Evolutionary conservation across 1,140 invertebrate genomes (phyloP).

Genomic region (Formica selysi): DNA sequence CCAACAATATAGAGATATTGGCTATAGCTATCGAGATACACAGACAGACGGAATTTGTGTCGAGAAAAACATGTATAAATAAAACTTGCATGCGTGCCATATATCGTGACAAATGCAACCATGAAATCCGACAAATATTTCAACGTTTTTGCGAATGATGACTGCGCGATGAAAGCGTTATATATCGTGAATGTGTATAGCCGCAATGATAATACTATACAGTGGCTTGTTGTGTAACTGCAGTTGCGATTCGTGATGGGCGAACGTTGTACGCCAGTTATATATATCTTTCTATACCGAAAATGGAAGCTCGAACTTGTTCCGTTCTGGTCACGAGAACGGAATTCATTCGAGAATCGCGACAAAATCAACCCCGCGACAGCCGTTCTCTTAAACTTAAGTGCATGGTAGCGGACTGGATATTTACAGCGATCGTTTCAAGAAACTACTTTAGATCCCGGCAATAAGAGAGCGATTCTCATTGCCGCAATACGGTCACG

Average conservation of each 20-base stretch:
- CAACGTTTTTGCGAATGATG: background rate
- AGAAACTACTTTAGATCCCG: conserved; percentile 59
- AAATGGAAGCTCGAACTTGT: background rate
- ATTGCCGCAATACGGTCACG: conserved; percentile 57
- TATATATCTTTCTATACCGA: background rate
- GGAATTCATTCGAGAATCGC: background rate
- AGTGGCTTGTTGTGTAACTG: background rate
- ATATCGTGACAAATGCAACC: conserved; percentile 14
- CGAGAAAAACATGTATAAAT: conserved; percentile 11
- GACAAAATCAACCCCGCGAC: conserved; percentile 12
- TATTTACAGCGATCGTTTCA: conserved; percentile 43
- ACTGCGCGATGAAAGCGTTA: conserved; percentile 30
- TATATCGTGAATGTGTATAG: background rate
- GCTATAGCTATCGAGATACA: background rate
- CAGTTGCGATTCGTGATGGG: background rate
- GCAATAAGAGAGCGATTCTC: conserved; percentile 29
- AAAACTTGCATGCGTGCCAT: background rate
- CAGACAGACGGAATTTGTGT: background rate
- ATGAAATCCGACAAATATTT: conserved; percentile 34
- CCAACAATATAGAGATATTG: background rate
- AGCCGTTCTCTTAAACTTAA: conserved; percentile 26
- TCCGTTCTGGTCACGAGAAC: background rate
- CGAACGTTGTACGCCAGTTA: conserved; percentile 16
- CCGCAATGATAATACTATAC: background rate
- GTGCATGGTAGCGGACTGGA: background rate